A percentile compares a stretch with the other conserved stretches of the same genome.
Evolutionary conservation across 2,797 vertebrate genomes (phyloP).

Genomic region (Rhodeus uyekii): DNA sequence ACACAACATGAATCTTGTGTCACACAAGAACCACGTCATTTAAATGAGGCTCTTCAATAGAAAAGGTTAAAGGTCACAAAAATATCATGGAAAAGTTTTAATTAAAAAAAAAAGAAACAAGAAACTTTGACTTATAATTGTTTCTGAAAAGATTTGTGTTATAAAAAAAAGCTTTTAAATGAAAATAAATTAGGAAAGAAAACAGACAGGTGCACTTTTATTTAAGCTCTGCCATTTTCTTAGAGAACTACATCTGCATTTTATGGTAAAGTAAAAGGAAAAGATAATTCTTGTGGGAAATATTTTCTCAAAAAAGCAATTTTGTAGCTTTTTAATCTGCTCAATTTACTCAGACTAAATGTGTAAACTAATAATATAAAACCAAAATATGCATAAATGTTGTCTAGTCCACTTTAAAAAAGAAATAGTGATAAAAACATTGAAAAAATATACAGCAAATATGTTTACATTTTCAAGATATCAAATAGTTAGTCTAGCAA

Average conservation of each 20-base stretch:
- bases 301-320: neutral
- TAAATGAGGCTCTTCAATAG: neutral
- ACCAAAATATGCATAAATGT: neutral
- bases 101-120: neutral
- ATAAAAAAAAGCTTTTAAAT: neutral
- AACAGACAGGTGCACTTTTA: neutral
- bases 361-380: neutral
- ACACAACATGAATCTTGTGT: neutral
- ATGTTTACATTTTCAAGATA: neutral
- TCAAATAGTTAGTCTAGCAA: neutral
- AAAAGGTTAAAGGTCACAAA: neutral
- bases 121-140: neutral
- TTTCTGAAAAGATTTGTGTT: neutral
- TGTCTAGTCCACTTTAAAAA: neutral
- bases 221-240: neutral
- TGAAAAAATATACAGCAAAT: neutral
- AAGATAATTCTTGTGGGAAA: neutral
- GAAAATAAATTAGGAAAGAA: neutral
- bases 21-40: conserved; percentile 2
- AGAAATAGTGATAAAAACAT: neutral
- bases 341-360: neutral
- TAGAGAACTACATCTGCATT: neutral
- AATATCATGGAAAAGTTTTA: no score
- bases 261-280: neutral
- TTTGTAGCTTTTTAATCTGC: no score